Base-by-base conservation (phyloP, 2,888 invertebrate species). In the Ptycholaimellus sp. region DNA sequence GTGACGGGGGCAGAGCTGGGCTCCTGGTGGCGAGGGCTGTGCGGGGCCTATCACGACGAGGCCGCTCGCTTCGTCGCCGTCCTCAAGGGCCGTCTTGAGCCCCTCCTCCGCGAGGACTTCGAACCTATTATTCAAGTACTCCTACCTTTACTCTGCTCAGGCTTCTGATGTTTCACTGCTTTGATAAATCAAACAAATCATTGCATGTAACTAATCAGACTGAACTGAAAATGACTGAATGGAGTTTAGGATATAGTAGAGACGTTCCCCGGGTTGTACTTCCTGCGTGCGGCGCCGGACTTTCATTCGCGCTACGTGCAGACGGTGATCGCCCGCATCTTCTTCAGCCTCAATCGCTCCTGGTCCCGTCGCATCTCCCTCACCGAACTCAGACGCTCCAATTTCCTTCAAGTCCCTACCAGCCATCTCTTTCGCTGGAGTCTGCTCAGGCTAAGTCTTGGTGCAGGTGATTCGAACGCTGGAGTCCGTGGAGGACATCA, bases 161-260 rank as follows among this genome's bases (percentile, higher is more conserved):
- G n/a, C n/a, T n/a, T n/a, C n/a, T n/a, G n/a, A n/a, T n/a, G n/a
- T n/a, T n/a, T n/a, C n/a, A n/a, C n/a, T n/a, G n/a, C n/a, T n/a
- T n/a, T n/a, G n/a, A n/a, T n/a, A n/a, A n/a, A n/a, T n/a, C n/a
- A n/a, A n/a, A n/a, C n/a, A n/a, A n/a, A n/a, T n/a, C n/a, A n/a
- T n/a, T n/a, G n/a, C n/a, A n/a, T n/a, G n/a, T n/a, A n/a, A n/a
- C n/a, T n/a, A n/a, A n/a, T n/a, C n/a, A n/a, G n/a, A n/a, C n/a
- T n/a, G n/a, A n/a, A n/a, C n/a, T n/a, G n/a, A n/a, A n/a, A n/a
- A n/a, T n/a, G n/a, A n/a, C n/a, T n/a, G n/a, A n/a, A n/a, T n/a
- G n/a, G n/a, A n/a, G n/a, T n/a, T n/a, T n/a, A n/a, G 65, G 90
- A 93, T 61, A 82, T 93, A n/a, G 85, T 93, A 30, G 87, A 93